phyloP scores from a whole-genome alignment of 2,888 invertebrate genomes.

The Baccha elongata region DNA sequence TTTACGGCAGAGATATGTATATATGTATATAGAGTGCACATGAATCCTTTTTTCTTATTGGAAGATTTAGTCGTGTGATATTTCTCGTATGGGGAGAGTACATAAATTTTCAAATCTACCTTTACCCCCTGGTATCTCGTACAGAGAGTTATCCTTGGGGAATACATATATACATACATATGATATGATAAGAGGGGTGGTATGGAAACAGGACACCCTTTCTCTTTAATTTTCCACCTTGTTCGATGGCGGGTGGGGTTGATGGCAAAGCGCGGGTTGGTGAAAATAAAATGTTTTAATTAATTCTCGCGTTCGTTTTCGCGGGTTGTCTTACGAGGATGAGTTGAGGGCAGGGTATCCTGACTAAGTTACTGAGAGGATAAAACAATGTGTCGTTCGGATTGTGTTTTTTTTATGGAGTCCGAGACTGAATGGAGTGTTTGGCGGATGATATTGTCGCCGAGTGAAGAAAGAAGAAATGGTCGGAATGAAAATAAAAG shows the following conservation, averaged over 20 bases:
- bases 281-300: slow-evolving; percentile 68
- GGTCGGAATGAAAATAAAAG: slow-evolving; percentile 9
- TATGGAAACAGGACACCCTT: slow-evolving; percentile 45
- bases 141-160: slow-evolving; percentile 12
- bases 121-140: background rate
- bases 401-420: background rate
- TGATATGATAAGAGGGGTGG: slow-evolving; percentile 34
- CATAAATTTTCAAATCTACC: slow-evolving; percentile 52
- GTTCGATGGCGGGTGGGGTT: slow-evolving; percentile 8
- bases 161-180: slow-evolving; percentile 49
- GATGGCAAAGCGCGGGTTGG: slow-evolving; percentile 17
- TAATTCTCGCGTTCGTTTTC: slow-evolving; percentile 66
- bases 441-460: slow-evolving; percentile 57
- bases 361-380: slow-evolving; percentile 43
- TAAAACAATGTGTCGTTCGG: slow-evolving; percentile 49
- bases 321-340: slow-evolving; percentile 7
- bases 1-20: slow-evolving; percentile 4
- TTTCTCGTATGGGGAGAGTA: slow-evolving; percentile 68
- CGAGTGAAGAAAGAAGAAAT: slow-evolving; percentile 25
- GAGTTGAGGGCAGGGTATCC: background rate
- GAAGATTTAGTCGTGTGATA: slow-evolving; percentile 67
- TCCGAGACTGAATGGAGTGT: slow-evolving; percentile 30
- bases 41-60: slow-evolving; percentile 74
- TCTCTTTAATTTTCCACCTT: slow-evolving; percentile 31
- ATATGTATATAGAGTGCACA: slow-evolving; percentile 31